These are phyloP conservation scores for Gallinago solitaria DNA, from an alignment of 2,797 vertebrate genomes.

Conservation along the genomic window DNA sequence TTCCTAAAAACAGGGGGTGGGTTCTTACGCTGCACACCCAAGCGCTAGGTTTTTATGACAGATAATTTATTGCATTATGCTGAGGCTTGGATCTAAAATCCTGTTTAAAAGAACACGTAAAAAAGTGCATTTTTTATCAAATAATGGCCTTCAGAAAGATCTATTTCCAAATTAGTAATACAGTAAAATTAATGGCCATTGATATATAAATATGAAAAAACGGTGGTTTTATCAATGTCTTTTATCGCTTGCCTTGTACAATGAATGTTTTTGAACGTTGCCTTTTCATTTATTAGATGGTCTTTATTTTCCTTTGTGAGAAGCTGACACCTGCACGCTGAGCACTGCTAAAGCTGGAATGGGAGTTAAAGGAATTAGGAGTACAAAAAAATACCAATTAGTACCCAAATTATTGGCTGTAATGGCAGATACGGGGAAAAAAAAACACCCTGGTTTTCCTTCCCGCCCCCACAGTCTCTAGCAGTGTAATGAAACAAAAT, in stretches of 20 bases:
- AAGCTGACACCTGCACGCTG: neutral
- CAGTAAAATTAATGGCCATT: neutral
- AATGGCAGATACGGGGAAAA: neutral
- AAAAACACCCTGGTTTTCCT: neutral
- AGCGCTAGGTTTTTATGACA: neutral
- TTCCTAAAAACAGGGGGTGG: neutral
- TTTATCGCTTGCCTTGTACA: neutral
- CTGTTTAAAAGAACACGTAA: neutral
- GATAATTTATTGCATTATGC: neutral
- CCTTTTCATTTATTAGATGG: neutral
- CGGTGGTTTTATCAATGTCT: neutral
- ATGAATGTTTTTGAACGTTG: neutral
- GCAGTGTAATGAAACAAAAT: neutral
- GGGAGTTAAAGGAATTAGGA: neutral
- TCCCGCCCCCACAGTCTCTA: rapidly evolving
- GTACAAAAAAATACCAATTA: neutral
- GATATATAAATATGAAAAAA: neutral
- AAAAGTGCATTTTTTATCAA: neutral
- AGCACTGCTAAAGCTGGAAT: neutral
- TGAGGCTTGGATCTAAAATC: neutral
- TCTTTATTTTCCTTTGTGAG: neutral
- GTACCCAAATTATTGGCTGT: neutral
- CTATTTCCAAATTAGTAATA: neutral
- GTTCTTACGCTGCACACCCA: neutral
- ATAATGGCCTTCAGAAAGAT: neutral